These are phyloP conservation scores for Nemotelus nigrinus DNA, from an alignment of 2,888 invertebrate species.

Conservation along the genomic window DNA sequence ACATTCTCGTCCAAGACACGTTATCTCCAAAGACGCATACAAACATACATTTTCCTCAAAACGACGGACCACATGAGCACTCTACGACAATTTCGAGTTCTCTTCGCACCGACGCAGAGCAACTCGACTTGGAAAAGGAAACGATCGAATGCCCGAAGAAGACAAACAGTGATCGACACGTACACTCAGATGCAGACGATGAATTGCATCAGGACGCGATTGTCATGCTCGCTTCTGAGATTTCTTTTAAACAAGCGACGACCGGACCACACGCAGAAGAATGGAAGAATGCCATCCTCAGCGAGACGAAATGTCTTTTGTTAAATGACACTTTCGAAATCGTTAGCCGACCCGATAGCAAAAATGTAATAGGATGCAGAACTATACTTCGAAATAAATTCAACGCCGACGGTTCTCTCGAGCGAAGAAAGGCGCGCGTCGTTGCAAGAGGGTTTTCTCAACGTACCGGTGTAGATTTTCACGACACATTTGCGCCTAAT, in stretches of 20 bases:
- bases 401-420: not conserved
- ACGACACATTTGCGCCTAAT: constrained; percentile 2
- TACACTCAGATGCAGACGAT: too few relatives aligned
- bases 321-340: constrained; percentile 17
- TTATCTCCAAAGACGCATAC: too few relatives aligned
- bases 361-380: constrained; percentile 8
- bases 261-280: not conserved
- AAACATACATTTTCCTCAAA: too few relatives aligned
- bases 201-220: too few relatives aligned
- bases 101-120: too few relatives aligned
- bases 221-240: not conserved
- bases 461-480: constrained; percentile 24
- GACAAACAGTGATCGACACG: too few relatives aligned
- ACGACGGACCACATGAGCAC: too few relatives aligned
- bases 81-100: too few relatives aligned
- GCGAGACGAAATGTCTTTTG: constrained; percentile 37
- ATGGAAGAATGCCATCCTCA: constrained; percentile 48
- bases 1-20: too few relatives aligned
- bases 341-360: not conserved
- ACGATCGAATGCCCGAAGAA: too few relatives aligned
- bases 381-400: not conserved
- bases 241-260: not conserved
- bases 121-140: too few relatives aligned
- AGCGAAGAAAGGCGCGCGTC: constrained; percentile 20
- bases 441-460: constrained; percentile 22